These are phyloP conservation scores for Eupithecia vulgata DNA, from an alignment of 2,888 invertebrate species.

Conservation along the genomic window DNA sequence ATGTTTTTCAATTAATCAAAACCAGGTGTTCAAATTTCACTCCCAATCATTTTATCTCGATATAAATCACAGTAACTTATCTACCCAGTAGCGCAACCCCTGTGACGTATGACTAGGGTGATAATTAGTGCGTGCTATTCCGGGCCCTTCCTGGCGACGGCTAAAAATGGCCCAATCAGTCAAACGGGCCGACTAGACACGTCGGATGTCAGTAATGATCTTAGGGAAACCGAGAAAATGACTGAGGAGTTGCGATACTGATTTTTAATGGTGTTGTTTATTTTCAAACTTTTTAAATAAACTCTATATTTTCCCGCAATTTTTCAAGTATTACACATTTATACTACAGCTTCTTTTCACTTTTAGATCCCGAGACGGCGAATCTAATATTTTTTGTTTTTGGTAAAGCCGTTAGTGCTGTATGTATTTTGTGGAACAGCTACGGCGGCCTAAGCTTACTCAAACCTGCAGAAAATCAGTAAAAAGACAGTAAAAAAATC, in stretches of 20 bases:
- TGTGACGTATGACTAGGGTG: conserved; percentile 58
- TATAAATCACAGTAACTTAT: conserved; percentile 69
- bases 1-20: conserved; percentile 3
- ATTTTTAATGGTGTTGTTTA: neutral
- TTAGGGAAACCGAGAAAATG: conserved; percentile 28
- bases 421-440: too few species aligned
- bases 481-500: neutral
- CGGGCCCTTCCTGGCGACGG: conserved; percentile 63
- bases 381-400: neutral
- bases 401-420: too few species aligned
- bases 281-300: neutral
- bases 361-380: too few species aligned
- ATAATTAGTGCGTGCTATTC: conserved; percentile 75
- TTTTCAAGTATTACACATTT: too few species aligned
- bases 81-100: conserved; percentile 52
- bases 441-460: neutral
- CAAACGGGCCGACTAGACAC: conserved; percentile 61
- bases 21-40: conserved; percentile 26
- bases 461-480: neutral
- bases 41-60: conserved; percentile 55
- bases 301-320: too few species aligned
- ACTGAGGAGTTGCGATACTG: conserved; percentile 7
- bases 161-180: conserved; percentile 83
- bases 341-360: too few species aligned
- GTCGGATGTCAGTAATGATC: conserved; percentile 57